Evolutionary conservation across 2,888 invertebrate species (phyloP), one percentile per base, ranked within the genome.

Genomic region (Phasia obesa): DNA sequence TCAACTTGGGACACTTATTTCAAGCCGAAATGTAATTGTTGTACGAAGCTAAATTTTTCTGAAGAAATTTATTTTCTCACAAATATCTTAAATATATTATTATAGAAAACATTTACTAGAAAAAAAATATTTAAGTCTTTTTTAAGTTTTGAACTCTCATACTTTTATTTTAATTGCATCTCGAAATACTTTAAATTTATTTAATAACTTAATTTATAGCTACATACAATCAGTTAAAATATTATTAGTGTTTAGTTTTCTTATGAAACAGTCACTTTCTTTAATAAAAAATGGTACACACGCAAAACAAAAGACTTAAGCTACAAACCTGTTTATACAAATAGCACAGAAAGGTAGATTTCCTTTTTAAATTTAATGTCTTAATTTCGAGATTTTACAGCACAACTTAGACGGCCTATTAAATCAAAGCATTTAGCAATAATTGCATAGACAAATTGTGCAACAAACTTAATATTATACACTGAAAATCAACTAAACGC

Each of bases 401-500:
- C 7, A 23, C 21, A 21, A 44, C 9, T 11, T 23, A 35, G 17
- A 13, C 0, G 17, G 38, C 21, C 51, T 53, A 75, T 75, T 78
- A 71, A 79, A 83, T n/a, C 65, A 62, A 35, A 60, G 59, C 47
- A 49, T 76, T 64, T 79, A 79, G 79, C 57, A 70, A 71, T 71
- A 83, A 75, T 83, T 74, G 69, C 75, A 21, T 47, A 65, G 53
- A 79, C 65, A 79, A 65, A 57, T 76, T 71, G 49, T 67, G 15
- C 19, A 65, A 67, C 65, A 75, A 75, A 71, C 60, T 60, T 38
- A 79, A 75, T 76, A 79, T 83, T 83, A 83, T 79, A 62, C 47
- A 47, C 70, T 38, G n/a, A 21, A 59, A 51, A 31, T 57, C 35
- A 59, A 27, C 6, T 38, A 42, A 57, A 59, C 19, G 25, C 51